Evolutionary conservation across 2,888 invertebrate species (phyloP), one percentile per base, ranked within the genome.

Genomic region (Hirtodrosophila duncani): DNA sequence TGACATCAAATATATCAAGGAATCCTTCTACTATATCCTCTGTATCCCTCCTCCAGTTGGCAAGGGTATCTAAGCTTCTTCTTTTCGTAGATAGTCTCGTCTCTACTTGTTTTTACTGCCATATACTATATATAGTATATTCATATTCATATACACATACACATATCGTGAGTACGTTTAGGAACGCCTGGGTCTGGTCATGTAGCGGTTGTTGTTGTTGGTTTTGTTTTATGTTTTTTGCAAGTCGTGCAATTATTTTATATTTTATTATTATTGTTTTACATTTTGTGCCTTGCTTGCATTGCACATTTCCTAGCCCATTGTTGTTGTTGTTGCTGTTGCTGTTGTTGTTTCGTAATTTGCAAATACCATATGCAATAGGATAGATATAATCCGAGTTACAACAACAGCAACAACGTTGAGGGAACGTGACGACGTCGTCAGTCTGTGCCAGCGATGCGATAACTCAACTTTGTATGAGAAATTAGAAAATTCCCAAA

Each of bases 211-310:
- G 38, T 66, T 58, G 18, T 36, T 37, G 3, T 23, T 11, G 21
- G 5, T 34, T 10, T 38, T 26, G 30, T 52, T 37, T 38, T 61
- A 64, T 41, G 21, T 63, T 49, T 71, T 64, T 51, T 60, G 65
- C 68, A 67, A 77, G 72, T 77, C 77, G 65, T 77, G 72, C 72
- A 80, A 80, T 80, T 80, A 72, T 80, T 72, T 68, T 62, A 69
- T 67, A 67, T 55, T 69, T 23, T 33, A 33, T 43, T 36, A 34
- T 39, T 59, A 23, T 43, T 60, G 45, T 48, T 44, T 45, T 26
- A 20, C 44, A 48, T 23, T 43, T 41, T 64, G 24, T 60, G 66
- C 57, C 53, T 51, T 49, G 38, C 53, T 51, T 49, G 38, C 45
- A 51, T 52, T 71, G 72, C 67, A 71, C 63, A 67, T 67, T 67